Conservation (phyloP, 2,113 vertebrate species). For the Lontra canadensis region DNA sequence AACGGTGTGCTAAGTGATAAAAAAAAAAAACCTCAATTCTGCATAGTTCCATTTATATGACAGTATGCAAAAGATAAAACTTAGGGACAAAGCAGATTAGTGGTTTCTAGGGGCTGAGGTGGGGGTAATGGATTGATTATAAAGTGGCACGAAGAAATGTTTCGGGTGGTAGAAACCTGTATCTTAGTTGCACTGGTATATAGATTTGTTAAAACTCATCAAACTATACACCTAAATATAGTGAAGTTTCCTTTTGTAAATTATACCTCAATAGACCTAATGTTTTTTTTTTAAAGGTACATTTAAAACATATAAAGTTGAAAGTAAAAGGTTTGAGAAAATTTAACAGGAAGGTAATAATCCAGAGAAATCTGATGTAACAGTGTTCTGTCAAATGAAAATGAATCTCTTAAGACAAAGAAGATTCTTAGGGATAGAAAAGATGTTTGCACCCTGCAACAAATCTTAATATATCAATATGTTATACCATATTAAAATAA, state of each 20-base stretch:
- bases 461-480: background rate
- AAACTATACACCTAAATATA: background rate
- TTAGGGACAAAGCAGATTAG: background rate
- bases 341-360: conserved; percentile 17
- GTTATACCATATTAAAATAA: background rate
- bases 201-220: background rate
- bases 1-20: background rate
- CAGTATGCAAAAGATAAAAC: background rate
- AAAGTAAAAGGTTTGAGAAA: conserved; percentile 8
- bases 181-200: background rate
- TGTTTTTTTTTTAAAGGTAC: background rate
- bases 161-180: background rate
- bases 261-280: background rate
- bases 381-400: background rate
- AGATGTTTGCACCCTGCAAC: background rate
- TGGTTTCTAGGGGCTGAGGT: background rate
- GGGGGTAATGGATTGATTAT: background rate
- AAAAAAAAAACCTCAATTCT: background rate
- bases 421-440: background rate
- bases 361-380: conserved; percentile 1
- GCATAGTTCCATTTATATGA: background rate
- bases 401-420: conserved; percentile 6
- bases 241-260: background rate
- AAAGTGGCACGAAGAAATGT: background rate
- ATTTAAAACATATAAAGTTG: conserved; percentile 26